Conservation (phyloP, 2,888 invertebrate genomes). For the Camponotus fellah region DNA sequence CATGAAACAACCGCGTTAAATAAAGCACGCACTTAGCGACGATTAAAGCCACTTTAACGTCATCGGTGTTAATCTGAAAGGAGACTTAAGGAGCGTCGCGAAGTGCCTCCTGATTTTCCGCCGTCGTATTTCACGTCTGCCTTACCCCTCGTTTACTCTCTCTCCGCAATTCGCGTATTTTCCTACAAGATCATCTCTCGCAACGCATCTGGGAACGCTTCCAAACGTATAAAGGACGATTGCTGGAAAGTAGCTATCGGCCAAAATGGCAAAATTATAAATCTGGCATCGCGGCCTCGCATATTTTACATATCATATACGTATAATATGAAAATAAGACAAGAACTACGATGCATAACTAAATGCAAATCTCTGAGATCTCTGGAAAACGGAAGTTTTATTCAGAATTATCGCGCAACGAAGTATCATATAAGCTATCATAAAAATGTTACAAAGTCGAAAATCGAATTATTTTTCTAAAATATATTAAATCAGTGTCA, state of each 20-base stretch:
- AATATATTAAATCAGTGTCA: not conserved
- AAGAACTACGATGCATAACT: not conserved
- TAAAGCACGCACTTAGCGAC: constrained; percentile 31
- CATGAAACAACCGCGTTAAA: constrained; percentile 30
- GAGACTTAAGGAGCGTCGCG: constrained; percentile 32
- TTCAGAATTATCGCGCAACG: not conserved
- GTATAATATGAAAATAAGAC: not conserved
- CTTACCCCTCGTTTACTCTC: not conserved
- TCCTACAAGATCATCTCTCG: constrained; percentile 48
- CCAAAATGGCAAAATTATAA: constrained; percentile 45
- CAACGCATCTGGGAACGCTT: constrained; percentile 41
- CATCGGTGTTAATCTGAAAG: constrained; percentile 44
- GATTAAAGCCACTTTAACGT: constrained; percentile 46
- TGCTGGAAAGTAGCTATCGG: constrained; percentile 48
- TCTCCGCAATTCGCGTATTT: constrained; percentile 26
- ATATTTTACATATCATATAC: no score
- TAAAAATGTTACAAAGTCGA: not conserved
- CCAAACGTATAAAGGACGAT: constrained; percentile 46
- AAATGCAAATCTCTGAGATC: not conserved
- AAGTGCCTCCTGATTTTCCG: constrained; percentile 18
- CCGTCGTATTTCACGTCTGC: constrained; percentile 25
- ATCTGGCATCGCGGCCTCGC: constrained; percentile 29
- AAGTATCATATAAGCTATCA: not conserved
- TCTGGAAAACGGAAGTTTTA: not conserved
- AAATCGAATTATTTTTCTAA: not conserved